A percentile compares a stretch with the other conserved stretches of the same genome.
Evolutionary conservation across 2,113 vertebrate genomes (phyloP).

Genomic region (Edolisoma coerulescens): DNA sequence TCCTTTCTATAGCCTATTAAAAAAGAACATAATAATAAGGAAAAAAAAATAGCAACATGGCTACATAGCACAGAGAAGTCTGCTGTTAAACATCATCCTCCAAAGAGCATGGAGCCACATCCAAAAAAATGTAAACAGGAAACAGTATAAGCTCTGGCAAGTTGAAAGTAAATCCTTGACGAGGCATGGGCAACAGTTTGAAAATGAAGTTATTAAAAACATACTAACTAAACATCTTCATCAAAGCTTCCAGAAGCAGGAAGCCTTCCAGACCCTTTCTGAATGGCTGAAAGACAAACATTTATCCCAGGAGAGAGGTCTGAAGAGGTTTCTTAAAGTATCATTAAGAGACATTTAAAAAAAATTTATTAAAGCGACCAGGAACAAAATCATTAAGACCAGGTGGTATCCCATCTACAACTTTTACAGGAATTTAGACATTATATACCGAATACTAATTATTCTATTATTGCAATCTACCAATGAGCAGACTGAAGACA

Average conservation of each 20-base stretch:
- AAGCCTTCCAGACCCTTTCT: background rate
- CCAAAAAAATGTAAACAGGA: fast-evolving
- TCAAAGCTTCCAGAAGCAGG: background rate
- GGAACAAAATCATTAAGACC: background rate
- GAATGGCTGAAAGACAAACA: background rate
- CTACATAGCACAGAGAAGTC: background rate
- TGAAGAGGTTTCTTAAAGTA: background rate
- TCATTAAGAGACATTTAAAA: background rate
- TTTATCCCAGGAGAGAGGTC: background rate
- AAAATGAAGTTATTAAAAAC: background rate
- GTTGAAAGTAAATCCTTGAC: background rate
- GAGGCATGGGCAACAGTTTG: background rate
- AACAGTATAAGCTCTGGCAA: background rate
- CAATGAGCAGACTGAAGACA: background rate
- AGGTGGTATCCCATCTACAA: background rate
- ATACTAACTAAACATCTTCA: background rate
- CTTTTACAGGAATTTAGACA: background rate
- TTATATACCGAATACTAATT: background rate
- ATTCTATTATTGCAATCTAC: background rate
- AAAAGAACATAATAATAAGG: background rate
- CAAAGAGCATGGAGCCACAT: background rate
- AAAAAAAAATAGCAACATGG: background rate
- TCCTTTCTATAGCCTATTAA: background rate
- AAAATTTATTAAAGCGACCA: background rate
- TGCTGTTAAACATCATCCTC: background rate